Conservation (phyloP, 53 echinoderm and acorn worm species). For the Hippasteria phrygiana region DNA sequence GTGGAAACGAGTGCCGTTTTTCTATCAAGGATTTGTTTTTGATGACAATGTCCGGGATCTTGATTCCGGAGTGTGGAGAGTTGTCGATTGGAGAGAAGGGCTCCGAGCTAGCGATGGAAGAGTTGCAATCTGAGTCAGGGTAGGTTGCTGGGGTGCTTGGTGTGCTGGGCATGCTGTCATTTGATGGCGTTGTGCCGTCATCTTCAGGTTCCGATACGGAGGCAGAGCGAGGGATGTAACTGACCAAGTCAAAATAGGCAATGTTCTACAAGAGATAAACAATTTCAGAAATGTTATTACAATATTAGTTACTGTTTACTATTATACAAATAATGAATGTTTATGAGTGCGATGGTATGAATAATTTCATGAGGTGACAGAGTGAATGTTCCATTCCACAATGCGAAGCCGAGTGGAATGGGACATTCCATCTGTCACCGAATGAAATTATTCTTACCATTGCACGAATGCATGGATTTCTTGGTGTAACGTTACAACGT, state of each 20-base stretch:
- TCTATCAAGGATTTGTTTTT: constrained; percentile 23
- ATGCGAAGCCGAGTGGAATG: no score
- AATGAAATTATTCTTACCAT: no score
- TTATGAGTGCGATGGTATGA: no score
- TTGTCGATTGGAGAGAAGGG: constrained; percentile 60
- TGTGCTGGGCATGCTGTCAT: constrained; percentile 38
- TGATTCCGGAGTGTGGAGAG: constrained; percentile 18
- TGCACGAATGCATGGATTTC: no score
- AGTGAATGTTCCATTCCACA: no score
- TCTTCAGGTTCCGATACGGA: constrained; percentile 76
- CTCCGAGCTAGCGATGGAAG: constrained; percentile 48
- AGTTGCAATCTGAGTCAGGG: constrained; percentile 15
- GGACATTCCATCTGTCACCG: no score
- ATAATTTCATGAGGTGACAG: no score
- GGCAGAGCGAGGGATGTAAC: constrained; percentile 93
- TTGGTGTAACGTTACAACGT: no score
- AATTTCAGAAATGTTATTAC: no score
- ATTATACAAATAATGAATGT: no score
- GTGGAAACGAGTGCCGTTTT: constrained; percentile 59
- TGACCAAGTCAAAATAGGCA: constrained; percentile 97
- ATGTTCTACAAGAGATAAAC: constrained; percentile 74
- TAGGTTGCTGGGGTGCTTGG: constrained; percentile 44
- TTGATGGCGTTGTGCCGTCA: constrained; percentile 55
- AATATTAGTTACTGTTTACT: no score
- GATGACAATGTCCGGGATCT: background rate